Base-by-base conservation (phyloP, 2,888 invertebrate genomes). In the Sepioteuthis lessoniana region DNA sequence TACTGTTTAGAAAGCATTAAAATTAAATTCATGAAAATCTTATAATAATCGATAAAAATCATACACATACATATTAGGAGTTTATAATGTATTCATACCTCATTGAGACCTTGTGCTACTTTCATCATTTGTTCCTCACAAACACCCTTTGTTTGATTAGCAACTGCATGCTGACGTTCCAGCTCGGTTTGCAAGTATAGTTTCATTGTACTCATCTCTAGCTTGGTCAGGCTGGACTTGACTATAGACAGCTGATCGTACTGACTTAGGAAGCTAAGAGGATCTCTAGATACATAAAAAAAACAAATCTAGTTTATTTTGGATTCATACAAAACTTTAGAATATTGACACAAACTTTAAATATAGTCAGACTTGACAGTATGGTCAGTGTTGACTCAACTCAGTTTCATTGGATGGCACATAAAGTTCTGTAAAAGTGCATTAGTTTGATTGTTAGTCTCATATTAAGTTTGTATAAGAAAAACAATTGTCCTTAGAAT, bases 201-300 rank as follows among this genome's bases (percentile, higher is more conserved):
- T 94, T 97, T 96, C 95, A 97, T 96, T 55, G 95, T 94, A 35
- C 96, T 96, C 91, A 97, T 95, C 94, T 97, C 96, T 93, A 96
- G 94, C 93, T 96, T 95, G 94, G 95, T 96, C 47, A 96, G 94
- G 1, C 96, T 96, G 19, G 96, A 95, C 50, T 95, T 96, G 8
- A 96, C 96, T 5, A 95, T 96, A 21, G 96, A 94, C 94, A 96
- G 96, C 93, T 96, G 96, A 90, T 96, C 96, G 95, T 96, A 96
- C 94, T 96, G 96, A 90, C 95, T 94, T 90, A 96, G 94, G 94
- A 96, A 96, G 46, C 95, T 94, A 19, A 96, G 95, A 31, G 96
- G 95, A n/a, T 96, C 96, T 94, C 96, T 96, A 94, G 38, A 93
- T 93, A 93, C 19, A 94, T 16, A 38, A 91, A 91, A 38, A 76